Evolutionary conservation across 1,140 invertebrate genomes (phyloP).

Genomic region (Tetraneura akinire): DNA sequence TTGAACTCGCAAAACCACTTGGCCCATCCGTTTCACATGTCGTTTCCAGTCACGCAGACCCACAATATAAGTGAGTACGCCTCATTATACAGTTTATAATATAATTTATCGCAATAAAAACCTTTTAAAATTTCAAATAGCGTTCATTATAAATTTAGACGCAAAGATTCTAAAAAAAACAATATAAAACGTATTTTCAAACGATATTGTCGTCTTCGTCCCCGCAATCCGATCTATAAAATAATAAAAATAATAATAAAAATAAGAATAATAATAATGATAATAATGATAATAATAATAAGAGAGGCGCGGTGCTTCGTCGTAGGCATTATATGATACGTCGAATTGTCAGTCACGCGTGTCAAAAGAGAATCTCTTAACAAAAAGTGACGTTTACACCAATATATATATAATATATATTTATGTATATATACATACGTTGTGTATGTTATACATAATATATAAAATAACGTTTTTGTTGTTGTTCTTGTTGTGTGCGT

Average conservation of each 20-base stretch:
- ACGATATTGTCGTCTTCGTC: conserved; percentile 15
- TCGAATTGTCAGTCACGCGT: conserved; percentile 50
- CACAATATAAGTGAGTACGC: conserved; percentile 54
- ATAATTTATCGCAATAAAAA: no score
- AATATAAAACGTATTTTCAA: no score
- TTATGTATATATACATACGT: neutral
- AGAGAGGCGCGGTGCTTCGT: neutral
- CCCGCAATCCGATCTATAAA: neutral
- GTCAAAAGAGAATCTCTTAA: conserved; percentile 49
- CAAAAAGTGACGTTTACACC: conserved; percentile 45
- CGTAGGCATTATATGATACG: conserved; percentile 38
- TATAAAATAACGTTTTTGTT: neutral
- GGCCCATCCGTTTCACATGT: conserved; percentile 53
- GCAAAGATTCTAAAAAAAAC: no score
- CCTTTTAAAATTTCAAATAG: no score
- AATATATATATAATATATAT: neutral
- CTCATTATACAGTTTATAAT: no score
- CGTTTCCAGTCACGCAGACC: conserved; percentile 54
- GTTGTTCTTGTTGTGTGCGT: neutral
- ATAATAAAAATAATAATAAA: neutral
- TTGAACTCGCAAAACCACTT: conserved; percentile 39
- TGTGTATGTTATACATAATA: neutral
- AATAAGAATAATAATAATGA: neutral
- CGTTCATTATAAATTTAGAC: no score
- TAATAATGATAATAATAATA: conserved; percentile 11